Conservation (phyloP, 2,888 invertebrate species). For the Drepanosiphum platanoidis region DNA sequence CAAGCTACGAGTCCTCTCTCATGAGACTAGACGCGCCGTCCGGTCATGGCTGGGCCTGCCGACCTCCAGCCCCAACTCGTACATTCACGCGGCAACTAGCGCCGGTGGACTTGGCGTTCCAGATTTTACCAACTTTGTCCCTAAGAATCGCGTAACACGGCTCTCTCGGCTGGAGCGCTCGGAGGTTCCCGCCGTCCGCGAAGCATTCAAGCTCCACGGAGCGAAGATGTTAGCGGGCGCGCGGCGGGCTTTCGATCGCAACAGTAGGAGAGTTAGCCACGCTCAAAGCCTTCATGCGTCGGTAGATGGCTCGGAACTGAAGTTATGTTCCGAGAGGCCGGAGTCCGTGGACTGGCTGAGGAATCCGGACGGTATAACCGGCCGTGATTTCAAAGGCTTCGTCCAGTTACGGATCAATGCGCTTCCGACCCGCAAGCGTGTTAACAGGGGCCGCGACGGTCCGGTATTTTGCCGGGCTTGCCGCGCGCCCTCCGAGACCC, state of each 20-base stretch:
- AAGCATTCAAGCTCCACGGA: neutral
- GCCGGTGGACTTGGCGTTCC: neutral
- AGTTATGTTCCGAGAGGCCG: neutral
- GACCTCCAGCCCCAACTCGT: constrained; percentile 14
- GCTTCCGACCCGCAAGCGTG: too few relatives aligned
- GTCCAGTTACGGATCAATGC: neutral
- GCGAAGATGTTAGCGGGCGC: neutral
- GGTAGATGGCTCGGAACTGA: neutral
- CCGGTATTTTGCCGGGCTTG: neutral
- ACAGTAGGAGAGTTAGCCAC: too few relatives aligned
- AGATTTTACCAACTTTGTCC: neutral
- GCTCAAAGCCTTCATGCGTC: neutral
- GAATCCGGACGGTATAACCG: neutral
- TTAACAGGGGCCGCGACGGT: neutral
- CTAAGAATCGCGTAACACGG: fast-evolving
- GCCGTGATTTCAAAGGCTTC: neutral
- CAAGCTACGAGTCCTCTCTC: neutral
- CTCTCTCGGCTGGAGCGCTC: neutral
- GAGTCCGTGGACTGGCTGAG: neutral
- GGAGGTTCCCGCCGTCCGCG: neutral
- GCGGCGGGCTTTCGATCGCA: neutral
- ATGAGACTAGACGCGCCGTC: neutral
- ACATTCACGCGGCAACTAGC: neutral
- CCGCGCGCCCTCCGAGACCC: neutral
- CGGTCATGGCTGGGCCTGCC: neutral